Evolutionary conservation across 2,888 invertebrate genomes (phyloP), one percentile per base, ranked within the genome.

Genomic region (Agonopterix alstromeriana): DNA sequence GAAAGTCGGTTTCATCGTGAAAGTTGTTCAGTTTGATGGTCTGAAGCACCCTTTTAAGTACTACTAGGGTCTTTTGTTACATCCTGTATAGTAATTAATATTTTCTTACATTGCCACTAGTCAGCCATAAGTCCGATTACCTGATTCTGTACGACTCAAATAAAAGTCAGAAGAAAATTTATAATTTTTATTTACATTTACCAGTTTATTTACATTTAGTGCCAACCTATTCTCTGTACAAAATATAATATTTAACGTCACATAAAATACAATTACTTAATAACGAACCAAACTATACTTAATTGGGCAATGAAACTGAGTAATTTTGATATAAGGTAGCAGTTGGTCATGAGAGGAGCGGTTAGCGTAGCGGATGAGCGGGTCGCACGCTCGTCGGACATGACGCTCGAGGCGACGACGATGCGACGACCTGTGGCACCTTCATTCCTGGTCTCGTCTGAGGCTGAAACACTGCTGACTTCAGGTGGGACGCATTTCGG

Each of bases 401-500:
- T 91, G 9, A 92, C 93, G 67, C 92, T 92, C 48, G 92, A 92
- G 5, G 92, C 92, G 42, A 92, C 90, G 1, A 92, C 92, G 1
- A 92, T 89, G 1, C 92, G 91, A 8, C 86, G 77, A 2, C 90
- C 87, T 17, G 79, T 88, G 0, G 85, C 72, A 0, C 80, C 84
- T 0, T 86, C 85, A 43, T 56, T 79, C 48, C 76, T 70, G 1
- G 77, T 66, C 48, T 84, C 85, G 0, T 83, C 86, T 0, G 79
- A 70, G 1, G 74, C 77, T 36, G 84, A 77, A 2, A 79, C 73
- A 49, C 83, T 82, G 57, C 82, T 83, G 5, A 90, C 89, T 70
- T 91, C 91, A 35, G 90, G 90, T 41, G 89, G 82, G 2, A 85
- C 86, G 63, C 91, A 91, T 48, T 77, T 84, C 2, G 81, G 73